Base-by-base conservation (phyloP, 2,888 invertebrate genomes). In the Pristionchus maxplancki region DNA sequence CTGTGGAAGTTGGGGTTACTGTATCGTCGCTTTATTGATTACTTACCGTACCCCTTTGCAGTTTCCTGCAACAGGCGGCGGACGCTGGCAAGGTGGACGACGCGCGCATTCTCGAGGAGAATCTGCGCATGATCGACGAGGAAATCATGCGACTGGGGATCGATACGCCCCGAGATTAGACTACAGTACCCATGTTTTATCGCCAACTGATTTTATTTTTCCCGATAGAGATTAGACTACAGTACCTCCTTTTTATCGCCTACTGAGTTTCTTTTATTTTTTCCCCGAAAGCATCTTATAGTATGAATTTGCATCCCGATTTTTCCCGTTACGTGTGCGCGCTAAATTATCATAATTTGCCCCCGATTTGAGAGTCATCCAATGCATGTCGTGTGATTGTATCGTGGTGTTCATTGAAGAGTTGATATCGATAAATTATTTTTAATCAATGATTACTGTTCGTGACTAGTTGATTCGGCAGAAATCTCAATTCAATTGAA, bases 11-110 rank as follows among this genome's bases (percentile, higher is more conserved):
- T n/a, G n/a, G n/a, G n/a, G n/a, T n/a, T n/a, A n/a, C n/a, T n/a
- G n/a, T n/a, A n/a, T n/a, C n/a, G n/a, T n/a, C 11, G 64, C 24
- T 28, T 6, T 64, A 31, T 37, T 9, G 31, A 83, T 53, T n/a
- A 20, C 8, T 28, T 28, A 83, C 28, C 31, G n/a, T 53, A 53
- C 28, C 15, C 24, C 13, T 88, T 28, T n/a, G n/a, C 58, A 88
- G 88, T 81, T 88, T 81, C 81, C 81, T 88, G 13, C 78, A 81
- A 62, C 88, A 88, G 58, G 88, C 88, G 4, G 88, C 81, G 62
- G 78, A 88, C 11, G 88, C 78, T 0, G 88, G 88, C 15, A 50
- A 81, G 44, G 53, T 88, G 53, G 88, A 88, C 81, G 62, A 78
- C n/a, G 78, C 81, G 0, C 24, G 62, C 28, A 78, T 78, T n/a